Percentiles rank a stretch among this genome's conserved stretches.
Evolutionary conservation across 2,113 vertebrate genomes (phyloP).

Genomic region (Pseudorhombus dupliciocellatus): DNA sequence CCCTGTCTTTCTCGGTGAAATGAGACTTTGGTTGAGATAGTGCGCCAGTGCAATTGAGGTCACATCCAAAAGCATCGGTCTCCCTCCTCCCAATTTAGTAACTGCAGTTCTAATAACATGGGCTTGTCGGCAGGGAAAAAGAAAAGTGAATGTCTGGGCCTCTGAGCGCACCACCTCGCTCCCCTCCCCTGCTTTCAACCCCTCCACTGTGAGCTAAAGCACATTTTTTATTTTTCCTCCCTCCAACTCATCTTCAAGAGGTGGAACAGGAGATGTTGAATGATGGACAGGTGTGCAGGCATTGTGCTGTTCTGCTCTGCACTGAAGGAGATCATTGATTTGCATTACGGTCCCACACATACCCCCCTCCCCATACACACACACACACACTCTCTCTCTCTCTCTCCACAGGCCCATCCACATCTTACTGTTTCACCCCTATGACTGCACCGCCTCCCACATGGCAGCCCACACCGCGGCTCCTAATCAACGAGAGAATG

Average conservation of each 20-base stretch:
- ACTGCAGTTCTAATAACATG: conserved; percentile 69
- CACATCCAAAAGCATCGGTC: conserved; percentile 69
- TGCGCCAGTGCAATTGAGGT: conserved; percentile 74
- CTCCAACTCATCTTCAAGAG: conserved; percentile 56
- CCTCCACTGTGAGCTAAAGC: conserved; percentile 66
- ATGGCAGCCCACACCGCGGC: conserved; percentile 46
- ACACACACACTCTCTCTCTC: conserved; percentile 1
- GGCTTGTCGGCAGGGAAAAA: conserved; percentile 55
- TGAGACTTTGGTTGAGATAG: conserved; percentile 69
- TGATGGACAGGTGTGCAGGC: conserved; percentile 80
- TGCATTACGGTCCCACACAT: conserved; percentile 72
- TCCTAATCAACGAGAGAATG: conserved; percentile 65
- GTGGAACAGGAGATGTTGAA: conserved; percentile 75
- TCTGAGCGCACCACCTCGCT: conserved; percentile 43
- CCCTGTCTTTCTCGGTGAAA: conserved; percentile 59
- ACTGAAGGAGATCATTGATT: conserved; percentile 78
- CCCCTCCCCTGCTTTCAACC: conserved; percentile 45
- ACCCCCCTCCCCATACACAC: conserved; percentile 13
- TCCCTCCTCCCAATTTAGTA: conserved; percentile 66
- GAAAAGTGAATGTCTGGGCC: conserved; percentile 71
- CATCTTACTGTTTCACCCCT: conserved; percentile 70
- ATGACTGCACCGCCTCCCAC: conserved; percentile 68
- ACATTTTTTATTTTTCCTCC: conserved; percentile 33
- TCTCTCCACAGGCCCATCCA: conserved; percentile 18
- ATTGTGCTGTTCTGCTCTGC: conserved; percentile 74